These are phyloP conservation scores for Chaenodraco wilsoni DNA, from an alignment of 2,797 vertebrate genomes.

Conservation along the genomic window DNA sequence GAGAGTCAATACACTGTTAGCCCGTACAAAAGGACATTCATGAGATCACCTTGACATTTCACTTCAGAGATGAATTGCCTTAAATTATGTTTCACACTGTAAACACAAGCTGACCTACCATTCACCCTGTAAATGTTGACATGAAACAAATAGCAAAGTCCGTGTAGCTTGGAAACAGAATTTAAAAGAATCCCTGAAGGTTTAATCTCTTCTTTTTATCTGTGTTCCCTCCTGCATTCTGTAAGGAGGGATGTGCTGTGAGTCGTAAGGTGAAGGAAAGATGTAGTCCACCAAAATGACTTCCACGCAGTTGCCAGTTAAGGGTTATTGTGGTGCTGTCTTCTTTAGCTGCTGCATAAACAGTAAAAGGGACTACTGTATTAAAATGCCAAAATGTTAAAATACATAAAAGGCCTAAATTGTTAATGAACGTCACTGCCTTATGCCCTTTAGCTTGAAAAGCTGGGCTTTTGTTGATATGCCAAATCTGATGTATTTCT, in stretches of 20 bases:
- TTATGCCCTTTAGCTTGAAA: conserved; percentile 69
- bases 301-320: conserved; percentile 42
- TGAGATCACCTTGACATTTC: conserved; percentile 10
- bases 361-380: conserved; percentile 42
- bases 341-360: conserved; percentile 35
- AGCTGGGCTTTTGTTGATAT: conserved; percentile 65
- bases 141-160: background rate
- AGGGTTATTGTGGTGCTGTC: conserved; percentile 46
- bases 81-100: conserved; percentile 14
- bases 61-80: conserved; percentile 16
- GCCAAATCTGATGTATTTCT: conserved; percentile 65
- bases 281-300: conserved; percentile 16
- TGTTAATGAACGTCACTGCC: conserved; percentile 66
- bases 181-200: conserved; percentile 13
- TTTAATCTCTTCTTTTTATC: conserved; percentile 10
- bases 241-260: background rate
- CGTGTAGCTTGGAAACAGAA: background rate
- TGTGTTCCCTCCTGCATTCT: background rate
- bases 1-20: conserved; percentile 68
- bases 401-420: conserved; percentile 41
- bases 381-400: conserved; percentile 41
- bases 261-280: background rate
- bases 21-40: conserved; percentile 17
- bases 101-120: conserved; percentile 26
- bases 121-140: conserved; percentile 14